These are phyloP conservation scores for Schizothorax lantsangensis DNA, from an alignment of 2,797 vertebrate species.

Conservation along the genomic window DNA sequence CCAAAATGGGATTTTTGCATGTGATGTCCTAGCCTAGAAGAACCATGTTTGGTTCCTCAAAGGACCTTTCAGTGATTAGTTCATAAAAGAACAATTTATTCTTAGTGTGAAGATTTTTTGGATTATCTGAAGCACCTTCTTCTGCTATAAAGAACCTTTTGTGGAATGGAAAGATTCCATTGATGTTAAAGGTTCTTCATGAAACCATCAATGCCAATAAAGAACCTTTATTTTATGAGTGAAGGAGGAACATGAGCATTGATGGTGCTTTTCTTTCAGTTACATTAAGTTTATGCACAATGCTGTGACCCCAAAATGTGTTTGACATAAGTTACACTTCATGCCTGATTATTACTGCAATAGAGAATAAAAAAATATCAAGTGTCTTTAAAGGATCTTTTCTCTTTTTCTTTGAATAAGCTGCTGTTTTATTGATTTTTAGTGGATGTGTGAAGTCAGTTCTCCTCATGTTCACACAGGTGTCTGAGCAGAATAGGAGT, in stretches of 20 bases:
- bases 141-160: too few relatives aligned
- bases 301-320: background rate
- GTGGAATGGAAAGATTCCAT: background rate
- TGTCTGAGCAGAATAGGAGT: background rate
- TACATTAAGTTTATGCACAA: background rate
- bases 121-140: background rate
- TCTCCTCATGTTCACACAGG: background rate
- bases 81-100: background rate
- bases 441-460: background rate
- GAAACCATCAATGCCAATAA: background rate
- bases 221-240: background rate
- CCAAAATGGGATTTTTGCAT: too few relatives aligned
- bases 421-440: background rate
- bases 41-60: background rate
- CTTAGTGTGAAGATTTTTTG: too few relatives aligned
- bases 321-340: background rate
- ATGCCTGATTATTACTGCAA: background rate
- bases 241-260: background rate
- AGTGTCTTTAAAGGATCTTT: background rate
- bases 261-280: background rate
- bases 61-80: background rate
- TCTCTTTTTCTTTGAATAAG: background rate
- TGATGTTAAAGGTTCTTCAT: background rate
- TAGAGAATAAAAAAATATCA: background rate
- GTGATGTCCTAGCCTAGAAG: too few relatives aligned